Base-by-base conservation (phyloP, 2,113 vertebrate species). In the Hymenochirus boettgeri region DNA sequence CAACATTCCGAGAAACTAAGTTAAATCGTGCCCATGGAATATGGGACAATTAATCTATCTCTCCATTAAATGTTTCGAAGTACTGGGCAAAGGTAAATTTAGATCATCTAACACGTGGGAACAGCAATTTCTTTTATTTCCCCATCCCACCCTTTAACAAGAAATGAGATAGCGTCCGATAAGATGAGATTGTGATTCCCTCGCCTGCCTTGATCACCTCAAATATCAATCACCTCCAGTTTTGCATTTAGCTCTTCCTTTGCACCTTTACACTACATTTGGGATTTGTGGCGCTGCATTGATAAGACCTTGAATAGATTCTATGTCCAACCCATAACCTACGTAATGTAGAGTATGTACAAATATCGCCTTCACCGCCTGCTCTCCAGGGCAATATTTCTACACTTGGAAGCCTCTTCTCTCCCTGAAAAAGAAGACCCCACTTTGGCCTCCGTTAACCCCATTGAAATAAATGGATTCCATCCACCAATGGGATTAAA, bases 331-430 rank as follows among this genome's bases (percentile, higher is more conserved):
- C 9, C 17, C 9, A 17, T 9, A 47, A 22, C 18, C 9, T 35
- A 7, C 2, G 33, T 33, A 11, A 4, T 9, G n/a, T n/a, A 18
- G 37, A 33, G 10, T 13, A 23, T 24, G 64, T 66, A 66, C 64
- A 66, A 66, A 31, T 66, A 66, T 66, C 51, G 64, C 64, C 64
- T 33, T 66, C 18, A 25, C 23, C 2, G 45, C 64, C 64, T 66
- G 58, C 64, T 66, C 64, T 66, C 64, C 31, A 58, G 55, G 64
- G 64, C 64, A 39, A 66, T 66, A 52, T 66, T 66, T 66, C 64
- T 66, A 66, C 64, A 27, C 29, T 33, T 25, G 22, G 24, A 22
- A 29, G n/a, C 45, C 45, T 56, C 46, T 18, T 23, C 7, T 25
- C 11, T 50, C 45, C 29, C 4, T 6, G n/a, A 4, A 48, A n/a